Evolutionary conservation across 2,797 vertebrate genomes (phyloP), one percentile per base, ranked within the genome.

Genomic region (Microctenopoma stevenorrisi): DNA sequence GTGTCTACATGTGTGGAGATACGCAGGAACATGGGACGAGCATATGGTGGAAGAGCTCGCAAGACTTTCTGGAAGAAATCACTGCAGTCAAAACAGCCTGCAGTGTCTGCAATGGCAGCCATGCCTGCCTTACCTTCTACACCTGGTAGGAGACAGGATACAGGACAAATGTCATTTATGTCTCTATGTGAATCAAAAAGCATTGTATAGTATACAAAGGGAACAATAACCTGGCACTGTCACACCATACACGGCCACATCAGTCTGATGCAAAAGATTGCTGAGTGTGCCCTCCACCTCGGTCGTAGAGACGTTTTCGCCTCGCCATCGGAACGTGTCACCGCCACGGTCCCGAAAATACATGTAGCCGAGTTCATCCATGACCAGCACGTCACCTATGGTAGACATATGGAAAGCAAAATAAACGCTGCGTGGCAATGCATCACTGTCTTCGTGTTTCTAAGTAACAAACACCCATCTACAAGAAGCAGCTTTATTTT

Each of bases 301-400:
- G 0, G 95, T 96, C 59, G 96, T 96, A 4, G 96, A 97, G 43
- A 98, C 96, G 0, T 98, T 98, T 88, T 98, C 96, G 25, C 96
- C 96, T 11, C 94, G 93, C 96, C 96, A 98, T 37, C 96, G 96
- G 83, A 96, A 97, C 0, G 96, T 97, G 88, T 98, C 96, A 3
- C 96, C 96, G 0, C 95, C 92, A 0, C 96, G 95, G 68, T 98
- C 96, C 10, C 88, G 92, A 83, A 98, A 98, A 78, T 96, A 98
- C 96, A 97, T 96, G 89, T 97, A 97, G 40, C 96, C 96, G 16
- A 98, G 84, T 0, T 97, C 96, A 1, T 97, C 96, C 96, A 98
- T 98, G 82, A 97, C 95, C 76, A 98, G 78, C 49, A 97, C 95
- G 0, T 98, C 96, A 22, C 96, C 96, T 97, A 62, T 11, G 4